A percentile compares a stretch with the other conserved stretches of the same genome.
phyloP scores from a whole-genome alignment of 2,797 vertebrate species.

The Coendou prehensilis region DNA sequence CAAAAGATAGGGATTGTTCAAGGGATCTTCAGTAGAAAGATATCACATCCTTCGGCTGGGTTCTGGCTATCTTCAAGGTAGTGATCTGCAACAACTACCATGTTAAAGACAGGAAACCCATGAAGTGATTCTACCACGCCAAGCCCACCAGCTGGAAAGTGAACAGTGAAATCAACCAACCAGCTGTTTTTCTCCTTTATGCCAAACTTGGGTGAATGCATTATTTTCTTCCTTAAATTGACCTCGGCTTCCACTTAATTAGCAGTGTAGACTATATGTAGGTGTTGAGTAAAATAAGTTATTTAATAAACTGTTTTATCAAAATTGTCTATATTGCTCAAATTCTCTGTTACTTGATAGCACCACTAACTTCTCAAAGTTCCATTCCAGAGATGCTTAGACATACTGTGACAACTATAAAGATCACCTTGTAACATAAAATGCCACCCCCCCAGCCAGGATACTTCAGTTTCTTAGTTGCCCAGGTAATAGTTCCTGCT shows the following conservation, averaged over 20 bases:
- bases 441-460: too few relatives aligned
- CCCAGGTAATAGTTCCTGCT: too few relatives aligned
- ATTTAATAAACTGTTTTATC: not conserved
- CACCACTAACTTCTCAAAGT: not conserved
- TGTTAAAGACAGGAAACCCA: constrained; percentile 27
- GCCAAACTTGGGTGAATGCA: constrained; percentile 5
- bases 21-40: constrained; percentile 1
- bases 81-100: constrained; percentile 4
- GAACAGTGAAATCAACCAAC: constrained; percentile 8
- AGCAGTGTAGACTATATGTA: not conserved
- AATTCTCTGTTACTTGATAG: not conserved
- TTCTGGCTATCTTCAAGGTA: not conserved
- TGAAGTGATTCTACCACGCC: not conserved
- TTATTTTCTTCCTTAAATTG: constrained; percentile 28
- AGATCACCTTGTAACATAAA: not conserved
- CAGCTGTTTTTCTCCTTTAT: constrained; percentile 3
- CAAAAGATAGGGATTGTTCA: not conserved
- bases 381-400: constrained; percentile 25
- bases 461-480: too few relatives aligned
- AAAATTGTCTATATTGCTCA: not conserved
- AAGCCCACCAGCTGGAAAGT: constrained; percentile 47
- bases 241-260: not conserved
- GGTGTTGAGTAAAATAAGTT: constrained; percentile 36
- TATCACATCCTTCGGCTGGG: not conserved
- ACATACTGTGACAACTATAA: not conserved